phyloP scores from a whole-genome alignment of 2,797 vertebrate species.

The Chaetophractus vellerosus region DNA sequence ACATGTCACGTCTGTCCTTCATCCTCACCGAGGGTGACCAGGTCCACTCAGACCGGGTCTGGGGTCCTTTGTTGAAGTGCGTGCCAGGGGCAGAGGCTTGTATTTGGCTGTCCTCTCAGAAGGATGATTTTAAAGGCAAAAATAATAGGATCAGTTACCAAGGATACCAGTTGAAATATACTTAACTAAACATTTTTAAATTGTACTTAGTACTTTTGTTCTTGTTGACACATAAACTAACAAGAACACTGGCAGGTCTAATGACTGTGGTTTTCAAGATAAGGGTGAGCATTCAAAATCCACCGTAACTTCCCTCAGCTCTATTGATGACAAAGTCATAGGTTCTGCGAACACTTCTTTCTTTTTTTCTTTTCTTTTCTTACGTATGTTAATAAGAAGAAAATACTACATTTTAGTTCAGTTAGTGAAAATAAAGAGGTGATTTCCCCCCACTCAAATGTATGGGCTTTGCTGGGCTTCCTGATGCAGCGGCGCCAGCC shows the following conservation, averaged over 20 bases:
- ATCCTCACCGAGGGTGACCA: background rate
- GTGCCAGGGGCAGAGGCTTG: background rate
- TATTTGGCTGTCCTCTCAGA: too few species aligned
- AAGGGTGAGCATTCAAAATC: background rate
- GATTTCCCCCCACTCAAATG: too few species aligned
- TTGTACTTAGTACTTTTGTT: too few species aligned
- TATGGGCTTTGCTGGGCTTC: background rate
- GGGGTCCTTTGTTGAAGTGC: background rate
- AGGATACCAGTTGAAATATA: too few species aligned
- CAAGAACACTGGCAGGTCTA: background rate
- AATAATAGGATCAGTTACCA: too few species aligned
- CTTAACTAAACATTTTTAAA: too few species aligned
- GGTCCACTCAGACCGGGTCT: background rate
- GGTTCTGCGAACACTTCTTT: background rate
- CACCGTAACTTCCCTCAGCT: too few species aligned
- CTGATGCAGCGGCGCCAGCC: background rate
- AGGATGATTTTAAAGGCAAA: too few species aligned
- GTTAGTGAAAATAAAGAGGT: background rate
- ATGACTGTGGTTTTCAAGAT: background rate
- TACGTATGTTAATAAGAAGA: background rate
- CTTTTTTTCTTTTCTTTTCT: background rate
- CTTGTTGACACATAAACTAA: accelerated
- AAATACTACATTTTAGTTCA: background rate
- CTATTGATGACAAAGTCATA: background rate
- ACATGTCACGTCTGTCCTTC: background rate